These are phyloP conservation scores for Hirundichthys speculiger DNA, from an alignment of 2,113 vertebrate species.

Conservation along the genomic window DNA sequence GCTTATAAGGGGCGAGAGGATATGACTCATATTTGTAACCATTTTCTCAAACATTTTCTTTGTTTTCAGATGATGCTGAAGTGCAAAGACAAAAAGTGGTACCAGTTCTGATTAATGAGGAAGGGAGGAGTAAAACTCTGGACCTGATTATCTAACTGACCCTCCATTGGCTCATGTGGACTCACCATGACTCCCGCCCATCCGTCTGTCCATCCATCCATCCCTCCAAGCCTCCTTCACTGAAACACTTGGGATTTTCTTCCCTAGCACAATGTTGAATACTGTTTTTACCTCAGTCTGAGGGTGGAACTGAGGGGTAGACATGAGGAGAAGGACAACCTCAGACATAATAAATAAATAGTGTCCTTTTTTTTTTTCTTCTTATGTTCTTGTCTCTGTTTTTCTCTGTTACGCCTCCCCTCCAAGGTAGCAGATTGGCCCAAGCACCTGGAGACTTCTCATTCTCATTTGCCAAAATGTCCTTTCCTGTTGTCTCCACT, in stretches of 20 bases:
- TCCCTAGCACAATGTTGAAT: slow-evolving; percentile 92
- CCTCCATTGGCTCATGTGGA: slow-evolving; percentile 80
- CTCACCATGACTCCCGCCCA: slow-evolving; percentile 66
- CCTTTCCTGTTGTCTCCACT: slow-evolving; percentile 82
- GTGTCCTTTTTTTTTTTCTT: slow-evolving; percentile 44
- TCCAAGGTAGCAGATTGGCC: slow-evolving; percentile 47
- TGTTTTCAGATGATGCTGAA: slow-evolving; percentile 96
- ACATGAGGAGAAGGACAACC: slow-evolving; percentile 73
- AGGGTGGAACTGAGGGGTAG: slow-evolving; percentile 84
- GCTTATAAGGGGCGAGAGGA: too few relatives aligned
- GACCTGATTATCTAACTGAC: slow-evolving; percentile 51
- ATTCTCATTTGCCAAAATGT: slow-evolving; percentile 84
- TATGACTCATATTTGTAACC: neutral
- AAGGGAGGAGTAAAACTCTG: slow-evolving; percentile 40
- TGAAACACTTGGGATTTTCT: slow-evolving; percentile 84
- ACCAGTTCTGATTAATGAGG: slow-evolving; percentile 91
- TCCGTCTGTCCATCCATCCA: slow-evolving; percentile 64
- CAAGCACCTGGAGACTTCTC: slow-evolving; percentile 59
- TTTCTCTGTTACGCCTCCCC: slow-evolving; percentile 58
- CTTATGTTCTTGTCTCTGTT: slow-evolving; percentile 61
- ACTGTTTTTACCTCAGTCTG: slow-evolving; percentile 89
- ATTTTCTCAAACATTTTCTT: slow-evolving; percentile 6
- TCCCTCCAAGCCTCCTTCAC: slow-evolving; percentile 75
- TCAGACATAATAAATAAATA: slow-evolving; percentile 53
- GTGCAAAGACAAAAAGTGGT: slow-evolving; percentile 99